phyloP scores from a whole-genome alignment of 2,888 invertebrate species.

The Hydraecia micacea region DNA sequence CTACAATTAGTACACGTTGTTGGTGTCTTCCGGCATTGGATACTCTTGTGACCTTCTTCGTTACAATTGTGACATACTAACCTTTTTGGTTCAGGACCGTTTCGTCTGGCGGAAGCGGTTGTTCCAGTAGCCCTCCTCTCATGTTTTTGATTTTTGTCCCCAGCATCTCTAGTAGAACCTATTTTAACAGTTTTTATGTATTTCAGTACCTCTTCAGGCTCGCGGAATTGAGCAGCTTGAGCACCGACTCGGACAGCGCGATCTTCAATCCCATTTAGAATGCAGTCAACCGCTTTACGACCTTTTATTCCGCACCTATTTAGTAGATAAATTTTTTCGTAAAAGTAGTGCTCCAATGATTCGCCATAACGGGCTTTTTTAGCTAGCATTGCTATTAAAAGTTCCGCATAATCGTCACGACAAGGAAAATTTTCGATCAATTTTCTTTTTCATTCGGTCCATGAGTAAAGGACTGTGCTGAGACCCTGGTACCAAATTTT shows the following conservation, averaged over 20 bases:
- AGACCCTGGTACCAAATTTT: not conserved
- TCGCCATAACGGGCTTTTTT: conserved; percentile 4
- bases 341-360: conserved; percentile 7
- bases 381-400: conserved; percentile 5
- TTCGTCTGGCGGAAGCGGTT: not conserved
- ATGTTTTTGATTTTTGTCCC: too few relatives aligned
- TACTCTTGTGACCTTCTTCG: not conserved
- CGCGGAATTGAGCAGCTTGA: too few relatives aligned
- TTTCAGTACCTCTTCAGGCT: too few relatives aligned
- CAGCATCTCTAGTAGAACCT: too few relatives aligned
- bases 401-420: conserved; percentile 1
- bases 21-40: not conserved
- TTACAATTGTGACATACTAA: not conserved
- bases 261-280: too few relatives aligned
- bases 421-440: not conserved
- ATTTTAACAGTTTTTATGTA: too few relatives aligned
- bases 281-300: not conserved
- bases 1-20: not conserved
- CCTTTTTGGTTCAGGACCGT: not conserved
- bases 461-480: conserved; percentile 4
- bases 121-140: too few relatives aligned
- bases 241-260: too few relatives aligned
- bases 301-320: conserved; percentile 1
- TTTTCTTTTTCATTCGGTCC: conserved; percentile 3
- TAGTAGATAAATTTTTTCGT: not conserved